Conservation (phyloP, 2,797 vertebrate species). For the Gobio occitaniae region DNA sequence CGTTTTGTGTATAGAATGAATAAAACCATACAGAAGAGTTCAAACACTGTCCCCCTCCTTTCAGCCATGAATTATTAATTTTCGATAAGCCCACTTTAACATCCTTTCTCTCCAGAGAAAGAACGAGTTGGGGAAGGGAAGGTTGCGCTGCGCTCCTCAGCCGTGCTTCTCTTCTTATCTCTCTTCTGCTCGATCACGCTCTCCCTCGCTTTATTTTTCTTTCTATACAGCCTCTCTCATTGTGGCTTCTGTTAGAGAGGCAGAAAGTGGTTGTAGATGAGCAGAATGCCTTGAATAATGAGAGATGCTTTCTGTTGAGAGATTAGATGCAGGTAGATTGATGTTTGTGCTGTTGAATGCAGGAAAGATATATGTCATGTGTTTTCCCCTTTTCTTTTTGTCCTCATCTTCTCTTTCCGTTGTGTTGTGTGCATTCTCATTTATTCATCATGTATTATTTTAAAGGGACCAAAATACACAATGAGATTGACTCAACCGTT, state of each 20-base stretch:
- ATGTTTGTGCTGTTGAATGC: conserved; percentile 18
- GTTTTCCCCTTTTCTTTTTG: not conserved
- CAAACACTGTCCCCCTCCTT: conserved; percentile 26
- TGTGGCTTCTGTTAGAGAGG: not conserved
- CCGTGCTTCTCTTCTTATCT: not conserved
- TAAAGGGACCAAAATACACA: conserved; percentile 13
- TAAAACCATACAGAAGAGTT: conserved; percentile 24
- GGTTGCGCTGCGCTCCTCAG: conserved; percentile 31
- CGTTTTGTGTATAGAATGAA: conserved; percentile 29
- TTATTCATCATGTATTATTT: conserved; percentile 18
- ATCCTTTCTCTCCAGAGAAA: conserved; percentile 55
- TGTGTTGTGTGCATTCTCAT: not conserved
- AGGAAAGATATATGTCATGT: not conserved
- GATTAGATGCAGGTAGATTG: conserved; percentile 17
- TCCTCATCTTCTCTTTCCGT: not conserved
- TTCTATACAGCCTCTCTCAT: not conserved
- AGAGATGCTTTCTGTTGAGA: conserved; percentile 3
- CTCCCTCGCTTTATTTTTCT: not conserved
- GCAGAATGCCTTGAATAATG: not conserved
- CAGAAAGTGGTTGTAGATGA: not conserved
- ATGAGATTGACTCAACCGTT: not conserved
- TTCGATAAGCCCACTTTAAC: conserved; percentile 71
- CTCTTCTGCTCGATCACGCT: conserved; percentile 1
- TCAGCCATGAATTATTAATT: conserved; percentile 72
- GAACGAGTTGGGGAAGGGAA: conserved; percentile 33